Percentiles rank a stretch among this genome's conserved stretches.
phyloP scores from a whole-genome alignment of 2,797 vertebrate genomes.

The Cheirogaleus major region DNA sequence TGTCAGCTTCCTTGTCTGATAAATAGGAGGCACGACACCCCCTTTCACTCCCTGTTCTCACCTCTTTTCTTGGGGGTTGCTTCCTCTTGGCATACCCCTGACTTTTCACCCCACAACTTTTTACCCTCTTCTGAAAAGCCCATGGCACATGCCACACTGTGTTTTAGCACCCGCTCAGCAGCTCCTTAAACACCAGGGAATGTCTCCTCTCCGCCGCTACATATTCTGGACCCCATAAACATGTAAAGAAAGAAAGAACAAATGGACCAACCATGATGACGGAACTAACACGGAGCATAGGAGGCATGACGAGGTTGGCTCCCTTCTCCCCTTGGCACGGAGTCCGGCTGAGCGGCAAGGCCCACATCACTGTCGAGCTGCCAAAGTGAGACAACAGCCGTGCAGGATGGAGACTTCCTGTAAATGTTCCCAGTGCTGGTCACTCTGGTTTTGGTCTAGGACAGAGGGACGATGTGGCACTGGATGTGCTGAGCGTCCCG shows the following conservation, averaged over 20 bases:
- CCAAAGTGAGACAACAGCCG: neutral
- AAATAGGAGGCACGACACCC: neutral
- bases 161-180: neutral
- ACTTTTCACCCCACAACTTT: neutral
- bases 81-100: neutral
- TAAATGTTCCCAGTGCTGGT: neutral
- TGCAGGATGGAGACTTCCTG: neutral
- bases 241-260: neutral
- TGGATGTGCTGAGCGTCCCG: neutral
- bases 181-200: neutral
- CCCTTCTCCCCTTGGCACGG: too few species aligned
- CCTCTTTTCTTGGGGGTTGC: neutral
- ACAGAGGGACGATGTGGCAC: fast-evolving
- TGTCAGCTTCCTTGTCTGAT: neutral
- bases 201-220: neutral
- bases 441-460: neutral
- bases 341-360: neutral
- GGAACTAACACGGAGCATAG: neutral
- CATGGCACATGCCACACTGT: fast-evolving
- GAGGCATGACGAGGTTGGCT: neutral
- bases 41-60: neutral
- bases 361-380: neutral
- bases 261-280: neutral
- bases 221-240: neutral
- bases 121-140: neutral